Conservation (phyloP, 2,888 invertebrate species). For the Himalopsyche japonica region DNA sequence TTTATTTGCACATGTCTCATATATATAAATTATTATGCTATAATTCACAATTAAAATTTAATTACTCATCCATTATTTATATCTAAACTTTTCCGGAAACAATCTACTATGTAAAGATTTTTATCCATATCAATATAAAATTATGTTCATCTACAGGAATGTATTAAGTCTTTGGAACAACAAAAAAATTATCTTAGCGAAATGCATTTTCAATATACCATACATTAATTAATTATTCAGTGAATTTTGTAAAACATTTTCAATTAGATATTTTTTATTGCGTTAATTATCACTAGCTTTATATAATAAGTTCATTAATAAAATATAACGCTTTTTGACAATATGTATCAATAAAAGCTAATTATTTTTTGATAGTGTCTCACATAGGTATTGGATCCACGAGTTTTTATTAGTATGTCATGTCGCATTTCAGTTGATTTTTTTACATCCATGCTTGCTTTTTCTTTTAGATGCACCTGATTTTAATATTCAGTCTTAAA, state of each 20-base stretch:
- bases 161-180: too few relatives aligned
- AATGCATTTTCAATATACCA: too few relatives aligned
- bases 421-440: neutral
- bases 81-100: too few relatives aligned
- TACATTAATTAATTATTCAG: too few relatives aligned
- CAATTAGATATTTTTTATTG: neutral
- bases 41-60: neutral
- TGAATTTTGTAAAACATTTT: neutral
- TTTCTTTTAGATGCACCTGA: neutral
- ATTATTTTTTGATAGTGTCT: neutral
- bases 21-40: neutral
- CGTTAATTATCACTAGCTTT: neutral
- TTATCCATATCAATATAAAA: too few relatives aligned
- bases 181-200: too few relatives aligned
- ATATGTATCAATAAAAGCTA: neutral
- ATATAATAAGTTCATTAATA: neutral
- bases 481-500: neutral
- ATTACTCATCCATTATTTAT: neutral
- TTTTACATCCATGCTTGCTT: neutral
- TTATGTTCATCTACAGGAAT: too few relatives aligned
- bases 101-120: too few relatives aligned
- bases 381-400: neutral
- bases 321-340: neutral
- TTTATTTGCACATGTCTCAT: constrained; percentile 6
- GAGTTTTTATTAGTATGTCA: neutral